Evolutionary conservation across 64 coral and sea anemone species (phyloP), one percentile per base, ranked within the genome.

Genomic region (Anthopleura sola): DNA sequence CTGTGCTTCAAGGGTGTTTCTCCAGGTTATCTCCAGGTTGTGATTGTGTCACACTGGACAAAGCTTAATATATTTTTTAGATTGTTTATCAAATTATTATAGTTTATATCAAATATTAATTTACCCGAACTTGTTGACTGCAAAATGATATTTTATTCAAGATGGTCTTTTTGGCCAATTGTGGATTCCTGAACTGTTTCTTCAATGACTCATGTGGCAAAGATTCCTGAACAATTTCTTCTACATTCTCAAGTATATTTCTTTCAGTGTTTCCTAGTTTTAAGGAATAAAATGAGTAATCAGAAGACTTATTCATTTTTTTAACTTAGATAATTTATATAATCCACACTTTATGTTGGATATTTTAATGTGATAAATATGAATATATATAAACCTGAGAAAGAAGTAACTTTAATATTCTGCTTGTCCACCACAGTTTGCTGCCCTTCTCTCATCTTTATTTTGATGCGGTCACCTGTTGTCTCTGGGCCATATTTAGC

Each of bases 61-160:
- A n/a, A n/a, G n/a, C n/a, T n/a, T n/a, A n/a, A n/a, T n/a, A n/a
- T n/a, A n/a, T n/a, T n/a, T n/a, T n/a, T n/a, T n/a, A n/a, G n/a
- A n/a, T n/a, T n/a, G n/a, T n/a, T n/a, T n/a, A n/a, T n/a, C n/a
- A n/a, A n/a, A n/a, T n/a, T n/a, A n/a, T n/a, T n/a, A n/a, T n/a
- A n/a, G n/a, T 26, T 77, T 39, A 77, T 37, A 2, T 77, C 38
- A 36, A 77, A 28, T 3, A 77, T 5, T 77, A 19, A 38, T n/a
- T 38, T 64, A 88, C 51, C 76, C 60, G 17, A 24, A 87, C n/a
- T 80, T 75, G 21, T 58, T 78, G 39, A 37, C 49, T 79, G 54
- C 86, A 87, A 37, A 88, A 82, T 31, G 86, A 55, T 19, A 81
- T 28, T 57, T 88, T 81, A n/a, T 88, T 81, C 18, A 81, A 12